Percentiles rank a stretch among this genome's conserved stretches.
Evolutionary conservation across 2,888 invertebrate species (phyloP).

Genomic region (Hydriomena furcata): DNA sequence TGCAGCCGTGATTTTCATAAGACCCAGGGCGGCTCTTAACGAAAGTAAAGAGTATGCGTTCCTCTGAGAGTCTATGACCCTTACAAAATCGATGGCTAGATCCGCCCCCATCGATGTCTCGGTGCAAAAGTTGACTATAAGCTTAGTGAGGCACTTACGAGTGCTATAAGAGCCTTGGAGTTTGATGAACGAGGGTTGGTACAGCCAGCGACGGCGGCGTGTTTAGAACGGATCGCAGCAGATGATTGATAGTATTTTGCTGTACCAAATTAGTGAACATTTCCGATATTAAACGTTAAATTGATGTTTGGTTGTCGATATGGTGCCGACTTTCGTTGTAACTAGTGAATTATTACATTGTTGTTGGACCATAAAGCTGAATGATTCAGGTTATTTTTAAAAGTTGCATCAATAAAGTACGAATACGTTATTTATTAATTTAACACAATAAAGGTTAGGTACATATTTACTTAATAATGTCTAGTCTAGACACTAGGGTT

Average conservation of each 20-base stretch:
- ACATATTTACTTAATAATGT: too few species aligned
- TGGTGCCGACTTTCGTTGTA: constrained; percentile 3
- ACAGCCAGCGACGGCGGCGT: constrained; percentile 49
- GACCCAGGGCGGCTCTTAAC: neutral
- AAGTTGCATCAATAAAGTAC: too few species aligned
- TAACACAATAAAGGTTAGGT: too few species aligned
- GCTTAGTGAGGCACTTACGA: constrained; percentile 67
- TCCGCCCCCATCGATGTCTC: constrained; percentile 23
- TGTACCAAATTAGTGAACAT: constrained; percentile 57
- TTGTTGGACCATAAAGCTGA: neutral
- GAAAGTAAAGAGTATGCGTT: constrained; percentile 10
- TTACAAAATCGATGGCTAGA: constrained; percentile 18
- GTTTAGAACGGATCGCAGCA: constrained; percentile 56
- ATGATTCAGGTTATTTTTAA: too few species aligned
- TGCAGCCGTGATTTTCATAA: neutral
- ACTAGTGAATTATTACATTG: neutral
- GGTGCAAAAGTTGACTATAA: constrained; percentile 25
- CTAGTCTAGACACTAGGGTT: too few species aligned
- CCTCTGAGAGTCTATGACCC: constrained; percentile 15
- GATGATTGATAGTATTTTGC: constrained; percentile 74
- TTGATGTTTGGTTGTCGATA: constrained; percentile 13
- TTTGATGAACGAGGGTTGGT: constrained; percentile 73
- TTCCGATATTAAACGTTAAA: constrained; percentile 34
- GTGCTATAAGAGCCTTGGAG: constrained; percentile 58
- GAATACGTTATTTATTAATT: too few species aligned